Evolutionary conservation across 2,113 vertebrate species (phyloP), one percentile per base, ranked within the genome.

Genomic region (Mirounga angustirostris): DNA sequence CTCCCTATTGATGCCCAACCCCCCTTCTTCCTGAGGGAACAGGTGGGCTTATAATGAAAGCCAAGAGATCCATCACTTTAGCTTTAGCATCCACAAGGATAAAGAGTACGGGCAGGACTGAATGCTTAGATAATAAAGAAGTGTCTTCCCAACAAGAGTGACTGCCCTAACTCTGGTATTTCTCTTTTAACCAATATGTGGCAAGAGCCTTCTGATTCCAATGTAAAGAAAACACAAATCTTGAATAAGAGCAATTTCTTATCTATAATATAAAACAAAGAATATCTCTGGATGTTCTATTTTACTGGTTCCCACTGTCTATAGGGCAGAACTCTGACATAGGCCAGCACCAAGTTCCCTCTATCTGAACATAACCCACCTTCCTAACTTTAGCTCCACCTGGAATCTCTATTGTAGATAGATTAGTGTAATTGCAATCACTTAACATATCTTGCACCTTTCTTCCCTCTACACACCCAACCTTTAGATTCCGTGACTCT

Each of bases 161-260:
- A 74, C 3, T 7, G 40, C 24, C 5, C n/a, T 65, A 71, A 69
- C 30, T 46, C 54, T 43, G 14, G 24, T 22, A 58, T 4, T 30
- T 36, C 50, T 80, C 33, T 63, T 89, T 76, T 80, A 81, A 89
- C 28, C 13, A 52, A 7, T 58, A 61, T 36, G 87, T 46, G 22
- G 46, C 67, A 87, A 90, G 24, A 79, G 79, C n/a, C n/a, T 96
- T 89, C 59, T 43, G 58, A 67, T 69, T 81, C 65, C 9, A 69
- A 28, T 50, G 36, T 63, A 81, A 95, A 93, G n/a, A 54, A 54
- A 90, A 65, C 56, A 97, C n/a, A 67, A 71, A 67, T 69, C 26
- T 83, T 36, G 13, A 93, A 18, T 43, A 86, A 67, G 21, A 91
- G 61, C 69, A 93, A 52, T 36, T 78, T 24, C 33, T 74, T 54